Evolutionary conservation across 1,140 invertebrate species (phyloP), one percentile per base, ranked within the genome.

Genomic region (Heliothis virescens): DNA sequence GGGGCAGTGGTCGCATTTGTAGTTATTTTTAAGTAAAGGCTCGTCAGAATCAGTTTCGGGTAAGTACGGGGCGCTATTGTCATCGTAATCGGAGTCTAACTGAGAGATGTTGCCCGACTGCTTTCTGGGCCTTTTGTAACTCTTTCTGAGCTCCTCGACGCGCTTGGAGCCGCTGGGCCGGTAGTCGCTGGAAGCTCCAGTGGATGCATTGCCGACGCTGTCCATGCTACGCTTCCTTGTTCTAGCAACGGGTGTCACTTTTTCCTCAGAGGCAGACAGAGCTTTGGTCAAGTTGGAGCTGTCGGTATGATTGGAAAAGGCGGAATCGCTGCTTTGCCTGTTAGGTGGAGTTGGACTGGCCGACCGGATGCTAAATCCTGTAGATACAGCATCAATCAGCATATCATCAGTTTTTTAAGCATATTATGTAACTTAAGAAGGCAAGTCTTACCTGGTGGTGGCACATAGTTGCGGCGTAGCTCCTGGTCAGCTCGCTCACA

Each of bases 401-500:
- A 21, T 41, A 9, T 9, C 5, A 41, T 41, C 34, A 9, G 34
- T 9, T 41, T 9, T 26, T 7, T 16, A n/a, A n/a, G 15, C 1
- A n/a, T 3, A 53, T n/a, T 60, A 60, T 9, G n/a, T 12, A 47
- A 41, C 0, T 0, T 18, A 69, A 69, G 41, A 10, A 47, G 4
- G 34, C 0, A 41, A 41, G 53, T 34, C 71, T 63, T 83, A 94
- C 93, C 92, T 84, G 92, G 91, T 15, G 93, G 92, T 50, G 92
- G 92, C 5, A 95, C 86, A 87, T 94, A 95, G 80, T 95, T 95
- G 10, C 95, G 83, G n/a, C 93, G 83, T 9, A 95, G 79, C 73
- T 95, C 94, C 72, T 93, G 87, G 81, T 95, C 95, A 2, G 95
- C 90, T 69, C 95, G 82, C 81, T 95, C 95, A 82, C 95, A 95